phyloP scores from a whole-genome alignment of 2,888 invertebrate genomes.

The Actias luna region DNA sequence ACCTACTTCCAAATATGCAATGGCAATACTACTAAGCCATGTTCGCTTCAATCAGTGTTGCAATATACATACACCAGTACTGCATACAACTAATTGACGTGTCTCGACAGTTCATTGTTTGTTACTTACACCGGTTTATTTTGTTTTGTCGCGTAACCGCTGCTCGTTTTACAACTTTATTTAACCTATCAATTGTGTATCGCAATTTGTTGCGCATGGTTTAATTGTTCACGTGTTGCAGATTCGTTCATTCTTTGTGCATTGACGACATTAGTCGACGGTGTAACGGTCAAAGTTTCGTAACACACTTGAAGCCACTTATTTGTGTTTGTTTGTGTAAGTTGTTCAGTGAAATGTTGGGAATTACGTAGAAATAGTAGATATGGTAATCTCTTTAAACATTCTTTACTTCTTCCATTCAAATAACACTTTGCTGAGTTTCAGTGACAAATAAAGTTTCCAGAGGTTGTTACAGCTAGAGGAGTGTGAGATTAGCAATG shows the following conservation, averaged over 20 bases:
- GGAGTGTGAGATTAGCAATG: no score
- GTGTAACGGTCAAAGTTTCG: not conserved
- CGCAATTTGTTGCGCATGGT: not conserved
- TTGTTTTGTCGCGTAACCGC: not conserved
- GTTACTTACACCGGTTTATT: not conserved
- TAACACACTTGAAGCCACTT: not conserved
- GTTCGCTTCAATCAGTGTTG: not conserved
- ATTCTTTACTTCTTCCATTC: no score
- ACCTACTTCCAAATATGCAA: not conserved
- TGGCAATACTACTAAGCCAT: not conserved
- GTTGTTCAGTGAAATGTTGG: no score
- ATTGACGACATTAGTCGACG: not conserved
- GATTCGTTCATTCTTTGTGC: not conserved
- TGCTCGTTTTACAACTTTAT: not conserved
- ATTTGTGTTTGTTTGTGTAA: no score
- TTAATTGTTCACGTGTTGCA: not conserved
- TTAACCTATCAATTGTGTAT: conserved; percentile 4
- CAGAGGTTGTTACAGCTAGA: no score
- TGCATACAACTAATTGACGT: not conserved
- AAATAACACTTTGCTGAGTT: no score
- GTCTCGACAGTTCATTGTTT: conserved; percentile 5
- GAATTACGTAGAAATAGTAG: no score
- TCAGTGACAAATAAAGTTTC: no score
- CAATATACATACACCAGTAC: not conserved
- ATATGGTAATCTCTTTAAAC: no score